These are phyloP conservation scores for Tigriopus japonicus DNA, from an alignment of 1,140 invertebrate species.

Conservation along the genomic window DNA sequence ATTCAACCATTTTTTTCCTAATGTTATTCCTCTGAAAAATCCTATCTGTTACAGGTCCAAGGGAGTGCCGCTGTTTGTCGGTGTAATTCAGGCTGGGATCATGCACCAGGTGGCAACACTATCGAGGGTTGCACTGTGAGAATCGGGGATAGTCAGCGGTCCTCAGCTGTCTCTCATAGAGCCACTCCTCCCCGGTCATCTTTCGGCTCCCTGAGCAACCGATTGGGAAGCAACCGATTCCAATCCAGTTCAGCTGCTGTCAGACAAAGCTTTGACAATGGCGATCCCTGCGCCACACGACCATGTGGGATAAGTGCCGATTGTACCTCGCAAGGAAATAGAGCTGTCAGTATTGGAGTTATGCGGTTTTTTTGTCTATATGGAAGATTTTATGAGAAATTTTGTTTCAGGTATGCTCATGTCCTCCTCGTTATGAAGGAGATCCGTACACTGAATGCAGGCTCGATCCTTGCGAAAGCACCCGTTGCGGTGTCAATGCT, in stretches of 20 bases:
- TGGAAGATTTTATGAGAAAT: neutral
- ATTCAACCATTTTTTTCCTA: too few relatives aligned
- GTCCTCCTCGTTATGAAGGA: conserved; percentile 23
- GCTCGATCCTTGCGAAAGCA: conserved; percentile 39
- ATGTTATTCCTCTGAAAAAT: too few relatives aligned
- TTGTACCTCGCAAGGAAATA: conserved; percentile 20
- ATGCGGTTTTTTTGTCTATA: conserved; percentile 17
- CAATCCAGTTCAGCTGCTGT: neutral
- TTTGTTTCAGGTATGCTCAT: conserved; percentile 19
- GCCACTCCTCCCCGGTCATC: too few relatives aligned
- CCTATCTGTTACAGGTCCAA: too few relatives aligned
- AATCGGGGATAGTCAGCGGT: neutral
- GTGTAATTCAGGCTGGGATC: conserved; percentile 4
- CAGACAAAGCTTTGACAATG: neutral
- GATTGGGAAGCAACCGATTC: neutral
- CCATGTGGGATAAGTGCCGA: conserved; percentile 48
- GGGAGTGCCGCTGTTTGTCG: neutral
- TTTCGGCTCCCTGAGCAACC: neutral
- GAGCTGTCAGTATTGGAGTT: conserved; percentile 19
- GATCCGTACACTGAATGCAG: conserved; percentile 26
- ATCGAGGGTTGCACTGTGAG: conserved; percentile 2
- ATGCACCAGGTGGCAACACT: neutral
- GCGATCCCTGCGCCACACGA: conserved; percentile 38
- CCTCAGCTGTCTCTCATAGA: too few relatives aligned
- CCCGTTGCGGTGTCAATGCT: conserved; percentile 27